Percentiles rank a stretch among this genome's conserved stretches.
Evolutionary conservation across 1,140 invertebrate genomes (phyloP).

Genomic region (Panagrolaimus sp.): DNA sequence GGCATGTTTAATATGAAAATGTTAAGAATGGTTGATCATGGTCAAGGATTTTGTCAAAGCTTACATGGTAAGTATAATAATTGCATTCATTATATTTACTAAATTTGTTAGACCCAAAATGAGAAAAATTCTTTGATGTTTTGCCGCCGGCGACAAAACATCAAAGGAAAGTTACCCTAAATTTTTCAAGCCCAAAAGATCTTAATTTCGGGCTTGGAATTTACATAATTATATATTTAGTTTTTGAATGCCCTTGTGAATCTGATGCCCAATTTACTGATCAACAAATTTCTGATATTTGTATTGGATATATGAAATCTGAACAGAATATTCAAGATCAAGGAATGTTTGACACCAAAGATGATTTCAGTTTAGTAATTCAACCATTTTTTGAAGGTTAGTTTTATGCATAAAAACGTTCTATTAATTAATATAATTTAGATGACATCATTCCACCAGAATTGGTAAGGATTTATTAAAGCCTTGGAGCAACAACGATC

Average conservation of each 20-base stretch:
- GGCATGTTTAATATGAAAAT: slow-evolving; percentile 46
- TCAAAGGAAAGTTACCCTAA: no score
- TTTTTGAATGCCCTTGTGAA: slow-evolving; percentile 47
- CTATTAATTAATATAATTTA: no score
- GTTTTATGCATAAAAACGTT: no score
- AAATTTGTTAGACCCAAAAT: no score
- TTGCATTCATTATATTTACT: no score
- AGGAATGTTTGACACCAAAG: slow-evolving; percentile 59
- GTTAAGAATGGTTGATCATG: slow-evolving; percentile 36
- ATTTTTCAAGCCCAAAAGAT: no score
- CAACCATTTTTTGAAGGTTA: slow-evolving; percentile 56
- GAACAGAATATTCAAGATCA: slow-evolving; percentile 35
- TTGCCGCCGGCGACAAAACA: no score
- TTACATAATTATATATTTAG: no score
- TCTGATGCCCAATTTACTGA: slow-evolving; percentile 35
- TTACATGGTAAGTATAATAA: slow-evolving; percentile 28
- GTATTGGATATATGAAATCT: slow-evolving; percentile 32
- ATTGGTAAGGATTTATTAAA: slow-evolving; percentile 24
- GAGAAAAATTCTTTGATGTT: no score
- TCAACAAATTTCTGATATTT: slow-evolving; percentile 31
- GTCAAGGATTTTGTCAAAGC: slow-evolving; percentile 38
- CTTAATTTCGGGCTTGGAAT: no score
- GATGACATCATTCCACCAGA: slow-evolving; percentile 29
- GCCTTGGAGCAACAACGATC: no score
- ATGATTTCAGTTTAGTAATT: slow-evolving; percentile 62